Conservation (phyloP, 2,888 invertebrate species). For the Hoplodrina blanda region DNA sequence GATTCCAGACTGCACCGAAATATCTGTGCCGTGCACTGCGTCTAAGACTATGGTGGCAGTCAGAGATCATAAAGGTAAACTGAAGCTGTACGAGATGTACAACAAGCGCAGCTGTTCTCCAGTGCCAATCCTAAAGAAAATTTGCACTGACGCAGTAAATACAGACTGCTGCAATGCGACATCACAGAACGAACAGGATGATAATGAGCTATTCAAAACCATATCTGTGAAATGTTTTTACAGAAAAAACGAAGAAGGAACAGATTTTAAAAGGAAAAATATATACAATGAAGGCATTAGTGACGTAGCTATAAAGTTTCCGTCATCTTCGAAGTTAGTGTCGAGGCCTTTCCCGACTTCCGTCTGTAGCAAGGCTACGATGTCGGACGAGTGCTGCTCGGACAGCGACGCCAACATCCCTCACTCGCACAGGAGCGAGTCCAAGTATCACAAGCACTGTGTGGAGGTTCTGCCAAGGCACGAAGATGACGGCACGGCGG, state of each 20-base stretch:
- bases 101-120: slow-evolving; percentile 36
- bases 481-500: neutral
- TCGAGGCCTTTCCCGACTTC: neutral
- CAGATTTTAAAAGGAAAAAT: slow-evolving; percentile 58
- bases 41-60: slow-evolving; percentile 41
- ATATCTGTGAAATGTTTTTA: slow-evolving; percentile 34
- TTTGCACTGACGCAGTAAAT: slow-evolving; percentile 4
- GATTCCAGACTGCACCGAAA: slow-evolving; percentile 50
- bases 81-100: slow-evolving; percentile 30
- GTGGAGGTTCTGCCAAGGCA: slow-evolving; percentile 39
- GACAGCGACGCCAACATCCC: slow-evolving; percentile 66
- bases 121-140: slow-evolving; percentile 62
- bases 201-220: neutral
- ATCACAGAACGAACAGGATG: slow-evolving; percentile 9
- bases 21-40: slow-evolving; percentile 23
- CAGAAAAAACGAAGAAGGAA: slow-evolving; percentile 15
- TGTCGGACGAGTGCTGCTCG: slow-evolving; percentile 17
- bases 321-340: slow-evolving; percentile 15
- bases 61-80: slow-evolving; percentile 49
- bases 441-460: slow-evolving; percentile 78
- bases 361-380: slow-evolving; percentile 9
- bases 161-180: slow-evolving; percentile 7
- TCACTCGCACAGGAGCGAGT: slow-evolving; percentile 69
- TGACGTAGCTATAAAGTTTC: slow-evolving; percentile 61
- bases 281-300: slow-evolving; percentile 83